Conservation (phyloP, 2,888 invertebrate genomes). For the Caenorhabditis sp. region DNA sequence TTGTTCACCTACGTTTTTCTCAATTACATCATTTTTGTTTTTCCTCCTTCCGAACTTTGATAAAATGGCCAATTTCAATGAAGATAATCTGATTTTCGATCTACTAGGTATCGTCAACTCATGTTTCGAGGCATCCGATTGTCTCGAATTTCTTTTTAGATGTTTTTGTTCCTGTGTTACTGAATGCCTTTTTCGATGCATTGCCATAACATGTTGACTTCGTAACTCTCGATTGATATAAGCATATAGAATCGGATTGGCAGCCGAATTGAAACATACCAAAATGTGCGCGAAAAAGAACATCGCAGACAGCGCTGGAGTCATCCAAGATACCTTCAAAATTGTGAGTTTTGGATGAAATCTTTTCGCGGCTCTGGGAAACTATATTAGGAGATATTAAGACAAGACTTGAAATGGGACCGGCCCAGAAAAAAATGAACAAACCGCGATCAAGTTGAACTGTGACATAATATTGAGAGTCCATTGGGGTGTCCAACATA, state of each 20-base stretch:
- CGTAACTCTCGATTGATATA: constrained; percentile 68
- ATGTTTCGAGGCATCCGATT: neutral
- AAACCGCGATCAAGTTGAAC: constrained; percentile 57
- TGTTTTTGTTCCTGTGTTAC: constrained; percentile 35
- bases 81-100: too few relatives aligned
- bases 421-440: too few relatives aligned
- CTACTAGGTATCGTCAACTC: neutral
- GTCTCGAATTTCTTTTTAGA: neutral
- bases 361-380: neutral
- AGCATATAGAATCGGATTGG: constrained; percentile 69
- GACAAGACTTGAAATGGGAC: neutral
- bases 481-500: constrained; percentile 70
- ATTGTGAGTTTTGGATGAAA: too few relatives aligned
- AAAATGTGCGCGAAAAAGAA: constrained; percentile 67
- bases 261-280: constrained; percentile 70
- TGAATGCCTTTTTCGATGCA: constrained; percentile 63
- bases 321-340: constrained; percentile 57
- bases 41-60: constrained; percentile 19
- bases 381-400: neutral
- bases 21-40: too few relatives aligned
- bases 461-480: constrained; percentile 64
- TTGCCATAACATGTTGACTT: constrained; percentile 64
- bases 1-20: neutral
- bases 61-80: neutral
- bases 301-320: constrained; percentile 60